Conservation (phyloP, 2,113 vertebrate genomes). For the Bombycilla garrulus region DNA sequence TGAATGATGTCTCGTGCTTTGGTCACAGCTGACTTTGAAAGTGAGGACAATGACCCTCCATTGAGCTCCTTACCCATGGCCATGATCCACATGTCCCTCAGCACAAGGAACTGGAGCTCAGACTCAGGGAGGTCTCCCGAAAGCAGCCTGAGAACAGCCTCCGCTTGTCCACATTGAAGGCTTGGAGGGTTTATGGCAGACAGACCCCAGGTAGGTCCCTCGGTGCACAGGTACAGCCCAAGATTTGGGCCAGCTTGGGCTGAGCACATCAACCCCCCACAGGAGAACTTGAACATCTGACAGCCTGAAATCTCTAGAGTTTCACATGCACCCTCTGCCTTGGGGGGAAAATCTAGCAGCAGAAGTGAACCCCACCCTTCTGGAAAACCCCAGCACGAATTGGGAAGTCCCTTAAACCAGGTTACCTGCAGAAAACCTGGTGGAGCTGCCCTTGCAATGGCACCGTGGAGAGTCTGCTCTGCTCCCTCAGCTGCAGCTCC, state of each 20-base stretch:
- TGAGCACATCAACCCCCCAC: background rate
- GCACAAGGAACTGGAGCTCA: background rate
- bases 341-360: background rate
- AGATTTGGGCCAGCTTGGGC: background rate
- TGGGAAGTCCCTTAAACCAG: slow-evolving; percentile 1
- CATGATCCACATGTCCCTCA: background rate
- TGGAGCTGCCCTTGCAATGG: background rate
- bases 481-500: background rate
- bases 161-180: background rate
- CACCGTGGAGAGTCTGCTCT: rapidly evolving
- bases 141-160: background rate
- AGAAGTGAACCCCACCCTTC: background rate
- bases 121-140: background rate
- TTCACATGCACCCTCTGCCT: background rate
- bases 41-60: background rate
- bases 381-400: background rate
- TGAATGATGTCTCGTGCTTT: rapidly evolving
- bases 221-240: background rate
- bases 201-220: background rate
- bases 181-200: background rate
- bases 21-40: background rate
- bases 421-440: background rate
- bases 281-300: rapidly evolving
- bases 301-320: background rate
- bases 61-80: background rate